These are phyloP conservation scores for Isurus oxyrinchus DNA, from an alignment of 2,113 vertebrate genomes.

Conservation along the genomic window DNA sequence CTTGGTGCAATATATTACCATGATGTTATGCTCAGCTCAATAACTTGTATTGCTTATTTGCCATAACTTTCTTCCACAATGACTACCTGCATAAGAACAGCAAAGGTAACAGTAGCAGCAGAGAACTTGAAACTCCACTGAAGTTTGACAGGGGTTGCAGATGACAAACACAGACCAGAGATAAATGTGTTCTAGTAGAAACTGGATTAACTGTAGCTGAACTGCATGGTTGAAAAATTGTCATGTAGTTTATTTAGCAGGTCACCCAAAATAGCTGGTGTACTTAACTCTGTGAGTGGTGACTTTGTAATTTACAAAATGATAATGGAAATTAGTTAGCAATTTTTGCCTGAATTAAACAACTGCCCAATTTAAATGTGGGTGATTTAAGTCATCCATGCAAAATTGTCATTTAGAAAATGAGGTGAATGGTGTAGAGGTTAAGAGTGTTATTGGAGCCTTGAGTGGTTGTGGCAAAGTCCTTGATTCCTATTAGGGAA, in stretches of 20 bases:
- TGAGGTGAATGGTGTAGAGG: neutral
- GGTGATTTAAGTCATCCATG: neutral
- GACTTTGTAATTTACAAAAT: neutral
- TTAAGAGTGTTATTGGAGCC: too few species aligned
- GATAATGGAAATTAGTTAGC: neutral
- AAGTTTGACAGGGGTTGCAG: neutral
- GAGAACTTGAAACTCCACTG: neutral
- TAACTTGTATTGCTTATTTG: neutral
- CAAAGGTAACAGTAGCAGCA: neutral
- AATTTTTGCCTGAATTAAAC: neutral
- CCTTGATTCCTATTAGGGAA: neutral
- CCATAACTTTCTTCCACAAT: neutral
- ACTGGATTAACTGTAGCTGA: neutral
- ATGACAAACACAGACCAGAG: neutral
- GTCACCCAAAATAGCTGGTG: neutral
- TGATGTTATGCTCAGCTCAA: neutral
- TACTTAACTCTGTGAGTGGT: neutral
- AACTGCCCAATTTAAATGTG: neutral
- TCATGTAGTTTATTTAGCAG: neutral
- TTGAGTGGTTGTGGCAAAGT: too few species aligned
- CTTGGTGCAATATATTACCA: neutral
- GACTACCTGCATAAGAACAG: neutral
- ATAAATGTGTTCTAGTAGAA: neutral
- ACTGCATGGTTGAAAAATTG: neutral
- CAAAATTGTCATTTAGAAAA: neutral